Conservation (phyloP, 2,113 vertebrate species). For the Dissostichus mawsoni region DNA sequence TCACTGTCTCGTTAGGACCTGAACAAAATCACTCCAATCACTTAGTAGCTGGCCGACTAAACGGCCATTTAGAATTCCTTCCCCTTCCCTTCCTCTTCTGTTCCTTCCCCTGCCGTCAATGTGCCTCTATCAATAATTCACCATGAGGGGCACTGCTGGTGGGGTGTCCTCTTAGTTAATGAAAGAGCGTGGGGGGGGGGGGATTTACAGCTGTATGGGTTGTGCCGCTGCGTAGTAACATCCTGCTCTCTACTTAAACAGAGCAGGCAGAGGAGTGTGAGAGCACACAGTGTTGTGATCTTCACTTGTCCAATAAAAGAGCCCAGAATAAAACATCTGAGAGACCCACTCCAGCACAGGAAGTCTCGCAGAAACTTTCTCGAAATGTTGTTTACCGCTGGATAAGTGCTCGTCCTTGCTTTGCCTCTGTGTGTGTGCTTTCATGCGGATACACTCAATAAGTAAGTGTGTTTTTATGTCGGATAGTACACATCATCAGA, state of each 20-base stretch:
- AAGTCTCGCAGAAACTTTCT: slow-evolving; percentile 22
- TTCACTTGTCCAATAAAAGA: slow-evolving; percentile 39
- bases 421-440: slow-evolving; percentile 3
- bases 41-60: slow-evolving; percentile 65
- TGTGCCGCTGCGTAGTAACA: slow-evolving; percentile 14
- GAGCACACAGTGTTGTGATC: slow-evolving; percentile 26
- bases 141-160: slow-evolving; percentile 50
- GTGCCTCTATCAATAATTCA: slow-evolving; percentile 78
- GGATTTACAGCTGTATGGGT: slow-evolving; percentile 65
- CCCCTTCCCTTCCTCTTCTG: slow-evolving; percentile 21
- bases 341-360: slow-evolving; percentile 24
- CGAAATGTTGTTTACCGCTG: not conserved
- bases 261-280: slow-evolving; percentile 19
- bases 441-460: slow-evolving; percentile 4
- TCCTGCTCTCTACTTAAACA: slow-evolving; percentile 52
- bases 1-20: slow-evolving; percentile 64
- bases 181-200: slow-evolving; percentile 51
- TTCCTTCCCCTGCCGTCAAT: slow-evolving; percentile 21
- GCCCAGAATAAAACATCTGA: slow-evolving; percentile 41
- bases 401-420: not conserved
- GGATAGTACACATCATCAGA: slow-evolving; percentile 19
- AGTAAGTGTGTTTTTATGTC: slow-evolving; percentile 19
- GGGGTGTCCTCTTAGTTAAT: slow-evolving; percentile 75
- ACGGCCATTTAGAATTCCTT: slow-evolving; percentile 58
- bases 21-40: slow-evolving; percentile 65